phyloP scores from a whole-genome alignment of 1,140 invertebrate genomes.

The Drosophila trapezifrons region DNA sequence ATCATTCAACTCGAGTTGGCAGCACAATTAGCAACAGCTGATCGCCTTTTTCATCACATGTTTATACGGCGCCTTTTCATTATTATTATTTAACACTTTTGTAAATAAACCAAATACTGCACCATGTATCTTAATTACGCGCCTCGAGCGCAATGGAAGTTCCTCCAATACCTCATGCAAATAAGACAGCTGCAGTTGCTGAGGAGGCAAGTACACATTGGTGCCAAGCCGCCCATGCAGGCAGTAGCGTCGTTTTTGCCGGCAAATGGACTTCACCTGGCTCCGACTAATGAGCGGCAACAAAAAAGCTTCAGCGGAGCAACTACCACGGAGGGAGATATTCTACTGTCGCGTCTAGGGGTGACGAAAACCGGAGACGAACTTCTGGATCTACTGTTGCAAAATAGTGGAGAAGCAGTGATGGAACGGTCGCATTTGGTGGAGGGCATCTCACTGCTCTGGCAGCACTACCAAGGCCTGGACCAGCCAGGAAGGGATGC shows the following conservation, averaged over 20 bases:
- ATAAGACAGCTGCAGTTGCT: conserved; percentile 49
- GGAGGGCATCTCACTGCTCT: conserved; percentile 32
- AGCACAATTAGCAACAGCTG: conserved; percentile 26
- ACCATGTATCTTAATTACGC: conserved; percentile 56
- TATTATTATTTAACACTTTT: conserved; percentile 68
- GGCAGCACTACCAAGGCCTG: conserved; percentile 45
- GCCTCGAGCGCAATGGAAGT: conserved; percentile 50
- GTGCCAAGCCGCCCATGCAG: conserved; percentile 34
- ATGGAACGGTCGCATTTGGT: background rate
- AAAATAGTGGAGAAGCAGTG: background rate
- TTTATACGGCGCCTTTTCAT: conserved; percentile 32
- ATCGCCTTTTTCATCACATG: conserved; percentile 25
- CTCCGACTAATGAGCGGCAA: background rate
- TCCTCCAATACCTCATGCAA: conserved; percentile 54
- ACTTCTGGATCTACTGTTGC: background rate
- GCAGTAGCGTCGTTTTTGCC: background rate
- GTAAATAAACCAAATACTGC: conserved; percentile 44
- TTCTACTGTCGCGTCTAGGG: background rate
- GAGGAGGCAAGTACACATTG: conserved; percentile 34
- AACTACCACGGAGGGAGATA: background rate
- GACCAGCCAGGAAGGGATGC: background rate
- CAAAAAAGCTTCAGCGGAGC: background rate
- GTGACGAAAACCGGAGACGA: background rate
- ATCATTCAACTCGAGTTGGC: conserved; percentile 2
- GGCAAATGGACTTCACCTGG: background rate